Conservation (phyloP, 2,888 invertebrate genomes). For the Dichetophora obliterata region DNA sequence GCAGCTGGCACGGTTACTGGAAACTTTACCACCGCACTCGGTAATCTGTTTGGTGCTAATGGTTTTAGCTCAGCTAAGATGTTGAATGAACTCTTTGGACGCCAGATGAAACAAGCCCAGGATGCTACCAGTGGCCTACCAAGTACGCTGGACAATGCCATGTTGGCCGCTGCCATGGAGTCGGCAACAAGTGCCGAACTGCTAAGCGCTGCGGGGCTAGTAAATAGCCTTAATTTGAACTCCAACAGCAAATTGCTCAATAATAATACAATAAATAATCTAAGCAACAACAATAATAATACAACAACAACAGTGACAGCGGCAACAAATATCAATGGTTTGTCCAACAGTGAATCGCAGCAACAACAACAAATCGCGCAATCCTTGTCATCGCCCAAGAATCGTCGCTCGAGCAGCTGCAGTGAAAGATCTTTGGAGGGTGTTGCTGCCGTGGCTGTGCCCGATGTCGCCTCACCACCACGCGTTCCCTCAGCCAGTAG, state of each 20-base stretch:
- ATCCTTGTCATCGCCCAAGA: constrained; percentile 50
- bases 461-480: constrained; percentile 57
- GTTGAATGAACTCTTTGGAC: constrained; percentile 89
- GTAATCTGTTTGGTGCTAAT: constrained; percentile 81
- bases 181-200: constrained; percentile 68
- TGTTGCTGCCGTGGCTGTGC: constrained; percentile 61
- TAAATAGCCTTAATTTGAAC: constrained; percentile 56
- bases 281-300: constrained; percentile 49
- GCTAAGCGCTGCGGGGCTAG: constrained; percentile 68
- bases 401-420: constrained; percentile 59
- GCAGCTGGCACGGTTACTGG: constrained; percentile 58
- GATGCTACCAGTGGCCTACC: constrained; percentile 72
- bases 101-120: constrained; percentile 81
- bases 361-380: constrained; percentile 37
- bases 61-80: constrained; percentile 91
- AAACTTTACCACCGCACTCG: constrained; percentile 60
- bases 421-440: constrained; percentile 69
- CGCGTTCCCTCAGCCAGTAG: constrained; percentile 53
- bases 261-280: constrained; percentile 55
- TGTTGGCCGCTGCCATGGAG: constrained; percentile 68
- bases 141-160: constrained; percentile 70
- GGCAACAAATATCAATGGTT: constrained; percentile 29
- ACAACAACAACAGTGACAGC: not conserved
- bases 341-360: constrained; percentile 6
- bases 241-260: constrained; percentile 60